phyloP scores from a whole-genome alignment of 2,888 invertebrate species.

The Catonia carolina region DNA sequence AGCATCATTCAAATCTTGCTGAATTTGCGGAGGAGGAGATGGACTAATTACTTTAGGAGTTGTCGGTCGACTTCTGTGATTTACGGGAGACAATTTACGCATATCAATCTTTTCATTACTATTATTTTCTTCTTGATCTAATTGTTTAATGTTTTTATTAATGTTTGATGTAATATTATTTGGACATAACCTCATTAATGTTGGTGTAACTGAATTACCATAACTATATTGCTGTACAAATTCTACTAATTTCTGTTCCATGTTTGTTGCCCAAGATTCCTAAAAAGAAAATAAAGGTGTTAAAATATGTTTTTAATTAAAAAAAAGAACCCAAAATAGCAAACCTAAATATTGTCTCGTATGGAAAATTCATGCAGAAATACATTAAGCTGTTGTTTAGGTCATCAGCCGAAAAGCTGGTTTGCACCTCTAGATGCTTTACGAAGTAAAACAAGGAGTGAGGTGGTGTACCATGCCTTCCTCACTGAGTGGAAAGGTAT shows the following conservation, averaged over 20 bases:
- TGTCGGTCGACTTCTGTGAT: not conserved
- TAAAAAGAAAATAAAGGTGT: slow-evolving; percentile 25
- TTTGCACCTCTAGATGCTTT: too few species aligned
- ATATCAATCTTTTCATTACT: not conserved
- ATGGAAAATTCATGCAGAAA: too few species aligned
- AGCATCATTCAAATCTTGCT: slow-evolving; percentile 36
- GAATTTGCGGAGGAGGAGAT: too few species aligned
- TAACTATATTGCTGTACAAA: slow-evolving; percentile 31
- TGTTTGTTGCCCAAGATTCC: slow-evolving; percentile 29
- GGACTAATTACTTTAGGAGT: not conserved
- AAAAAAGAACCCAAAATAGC: not conserved
- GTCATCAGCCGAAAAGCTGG: too few species aligned
- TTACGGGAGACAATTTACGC: too few species aligned
- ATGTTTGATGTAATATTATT: slow-evolving; percentile 3
- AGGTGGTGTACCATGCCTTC: too few species aligned
- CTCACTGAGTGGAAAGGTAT: too few species aligned
- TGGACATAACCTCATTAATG: slow-evolving; percentile 26
- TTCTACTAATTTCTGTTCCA: slow-evolving; percentile 26
- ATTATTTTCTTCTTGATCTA: not conserved
- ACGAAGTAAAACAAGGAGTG: too few species aligned
- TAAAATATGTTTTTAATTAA: too few species aligned
- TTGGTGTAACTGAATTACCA: slow-evolving; percentile 29
- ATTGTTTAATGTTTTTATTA: slow-evolving; percentile 2
- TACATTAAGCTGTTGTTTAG: too few species aligned
- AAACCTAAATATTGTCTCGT: too few species aligned